Percentiles rank a stretch among this genome's conserved stretches.
Evolutionary conservation across 1,140 invertebrate species (phyloP).

Genomic region (Cydia amplana): DNA sequence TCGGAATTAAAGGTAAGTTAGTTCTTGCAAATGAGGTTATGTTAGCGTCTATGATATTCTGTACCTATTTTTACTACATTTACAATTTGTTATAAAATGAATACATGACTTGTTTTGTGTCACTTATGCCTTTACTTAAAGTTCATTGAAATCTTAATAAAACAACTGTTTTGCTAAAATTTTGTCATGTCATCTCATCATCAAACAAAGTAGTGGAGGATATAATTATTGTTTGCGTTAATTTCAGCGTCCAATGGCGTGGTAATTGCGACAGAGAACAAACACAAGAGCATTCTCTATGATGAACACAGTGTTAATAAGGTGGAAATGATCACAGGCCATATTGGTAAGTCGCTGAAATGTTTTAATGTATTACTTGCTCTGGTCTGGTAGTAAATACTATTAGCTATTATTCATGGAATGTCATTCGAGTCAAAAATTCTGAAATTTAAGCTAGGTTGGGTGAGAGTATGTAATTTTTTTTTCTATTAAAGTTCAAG

Average conservation of each 20-base stretch:
- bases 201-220: neutral
- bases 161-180: neutral
- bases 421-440: too few species aligned
- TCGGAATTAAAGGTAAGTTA: conserved; percentile 95
- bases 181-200: conserved; percentile 22
- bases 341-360: conserved; percentile 75
- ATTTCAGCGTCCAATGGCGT: conserved; percentile 94
- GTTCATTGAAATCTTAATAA: neutral
- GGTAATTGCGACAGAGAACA: conserved; percentile 99
- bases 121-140: neutral
- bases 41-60: conserved; percentile 24
- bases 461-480: too few species aligned
- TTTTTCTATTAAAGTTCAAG: too few species aligned
- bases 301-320: conserved; percentile 98
- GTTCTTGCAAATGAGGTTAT: conserved; percentile 58
- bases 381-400: too few species aligned
- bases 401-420: too few species aligned
- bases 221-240: conserved; percentile 28
- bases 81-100: neutral
- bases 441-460: too few species aligned
- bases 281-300: conserved; percentile 97
- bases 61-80: neutral
- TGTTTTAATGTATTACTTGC: too few species aligned
- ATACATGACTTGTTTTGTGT: neutral
- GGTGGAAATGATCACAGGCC: conserved; percentile 96